Evolutionary conservation across 1,140 invertebrate genomes (phyloP).

Genomic region (Drosophila elegans): DNA sequence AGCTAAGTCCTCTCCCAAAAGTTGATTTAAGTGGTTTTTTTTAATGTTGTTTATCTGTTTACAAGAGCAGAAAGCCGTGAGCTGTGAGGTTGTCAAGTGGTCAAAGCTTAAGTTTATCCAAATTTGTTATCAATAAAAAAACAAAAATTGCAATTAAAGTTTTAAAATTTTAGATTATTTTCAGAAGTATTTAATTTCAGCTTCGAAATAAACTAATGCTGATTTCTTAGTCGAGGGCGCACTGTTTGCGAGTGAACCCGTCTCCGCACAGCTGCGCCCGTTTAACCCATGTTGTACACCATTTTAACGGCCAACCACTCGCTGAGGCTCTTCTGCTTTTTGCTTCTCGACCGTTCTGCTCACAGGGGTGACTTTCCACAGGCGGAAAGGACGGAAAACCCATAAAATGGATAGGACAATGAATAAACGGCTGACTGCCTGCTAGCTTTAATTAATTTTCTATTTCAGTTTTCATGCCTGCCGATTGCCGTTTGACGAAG

Average conservation of each 20-base stretch:
- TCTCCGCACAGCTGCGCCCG: constrained; percentile 37
- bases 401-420: constrained; percentile 43
- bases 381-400: constrained; percentile 15
- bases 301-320: constrained; percentile 45
- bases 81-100: too few species aligned
- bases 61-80: too few species aligned
- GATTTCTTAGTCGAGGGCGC: neutral
- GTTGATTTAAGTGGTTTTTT: too few species aligned
- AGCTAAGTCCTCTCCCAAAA: too few species aligned
- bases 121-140: too few species aligned
- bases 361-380: constrained; percentile 45
- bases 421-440: constrained; percentile 46
- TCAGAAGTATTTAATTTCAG: too few species aligned
- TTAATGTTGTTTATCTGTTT: too few species aligned
- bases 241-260: constrained; percentile 23
- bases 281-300: constrained; percentile 54
- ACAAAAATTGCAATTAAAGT: too few species aligned
- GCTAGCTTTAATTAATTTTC: constrained; percentile 51
- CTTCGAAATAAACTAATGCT: too few species aligned
- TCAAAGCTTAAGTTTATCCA: too few species aligned
- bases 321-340: constrained; percentile 13
- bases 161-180: too few species aligned
- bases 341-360: constrained; percentile 3
- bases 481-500: constrained; percentile 22
- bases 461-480: constrained; percentile 41